Conservation (phyloP, 1,140 invertebrate species). For the Vanessa atalanta region DNA sequence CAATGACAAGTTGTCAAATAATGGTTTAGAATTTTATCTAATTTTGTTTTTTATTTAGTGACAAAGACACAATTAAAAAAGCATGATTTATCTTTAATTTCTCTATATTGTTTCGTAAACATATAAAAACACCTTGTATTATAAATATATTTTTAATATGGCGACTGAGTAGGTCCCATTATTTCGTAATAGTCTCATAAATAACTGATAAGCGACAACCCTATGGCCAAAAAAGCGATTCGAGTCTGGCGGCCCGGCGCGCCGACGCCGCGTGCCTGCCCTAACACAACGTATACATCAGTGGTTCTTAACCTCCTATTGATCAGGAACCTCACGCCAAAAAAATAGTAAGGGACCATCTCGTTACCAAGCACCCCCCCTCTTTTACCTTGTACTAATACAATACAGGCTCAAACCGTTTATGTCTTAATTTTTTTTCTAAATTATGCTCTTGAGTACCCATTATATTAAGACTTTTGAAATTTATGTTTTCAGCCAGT, state of each 20-base stretch:
- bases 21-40: too few relatives aligned
- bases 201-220: conserved; percentile 45
- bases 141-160: not conserved
- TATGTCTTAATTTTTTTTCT: conserved; percentile 1
- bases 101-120: not conserved
- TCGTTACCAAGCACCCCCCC: conserved; percentile 29
- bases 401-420: conserved; percentile 7
- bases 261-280: conserved; percentile 71
- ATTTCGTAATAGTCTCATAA: conserved; percentile 18
- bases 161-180: not conserved
- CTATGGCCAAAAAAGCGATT: conserved; percentile 63
- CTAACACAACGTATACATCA: conserved; percentile 66
- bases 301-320: conserved; percentile 43
- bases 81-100: not conserved
- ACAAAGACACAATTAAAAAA: not conserved
- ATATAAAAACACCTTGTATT: not conserved
- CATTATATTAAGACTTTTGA: conserved; percentile 8
- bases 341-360: conserved; percentile 32
- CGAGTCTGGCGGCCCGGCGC: conserved; percentile 47
- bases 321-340: conserved; percentile 31
- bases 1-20: not conserved
- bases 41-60: too few relatives aligned
- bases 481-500: not conserved
- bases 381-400: conserved; percentile 19
- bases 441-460: not conserved